These are phyloP conservation scores for Chionis minor DNA, from an alignment of 2,113 vertebrate species.

Conservation along the genomic window DNA sequence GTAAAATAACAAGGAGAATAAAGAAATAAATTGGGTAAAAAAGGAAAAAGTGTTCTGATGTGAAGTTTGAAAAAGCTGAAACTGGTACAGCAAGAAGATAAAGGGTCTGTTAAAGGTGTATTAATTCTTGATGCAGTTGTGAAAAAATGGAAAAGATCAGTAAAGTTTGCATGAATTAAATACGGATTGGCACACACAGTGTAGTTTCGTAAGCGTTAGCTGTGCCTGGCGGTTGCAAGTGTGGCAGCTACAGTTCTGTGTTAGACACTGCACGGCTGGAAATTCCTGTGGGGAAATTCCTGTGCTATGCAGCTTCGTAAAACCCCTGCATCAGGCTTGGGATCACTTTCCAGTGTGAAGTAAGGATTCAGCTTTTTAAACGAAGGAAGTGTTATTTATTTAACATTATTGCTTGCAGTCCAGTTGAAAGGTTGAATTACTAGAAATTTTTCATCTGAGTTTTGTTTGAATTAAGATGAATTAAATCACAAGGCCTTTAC, in stretches of 20 bases:
- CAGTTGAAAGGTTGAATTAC: not conserved
- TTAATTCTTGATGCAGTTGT: constrained; percentile 25
- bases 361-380: not conserved
- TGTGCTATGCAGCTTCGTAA: not conserved
- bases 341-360: not conserved
- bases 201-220: not conserved
- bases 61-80: not conserved
- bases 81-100: not conserved
- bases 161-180: not conserved
- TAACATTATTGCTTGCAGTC: not conserved
- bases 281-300: not conserved
- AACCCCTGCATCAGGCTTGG: not conserved
- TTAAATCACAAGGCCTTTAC: not conserved
- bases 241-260: not conserved
- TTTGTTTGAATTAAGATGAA: not conserved
- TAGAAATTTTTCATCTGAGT: not conserved
- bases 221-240: not conserved
- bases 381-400: not conserved
- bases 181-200: not conserved
- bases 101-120: not conserved
- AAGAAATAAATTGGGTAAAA: not conserved
- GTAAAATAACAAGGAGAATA: not conserved
- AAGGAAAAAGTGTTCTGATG: not conserved
- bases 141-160: not conserved
- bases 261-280: not conserved